Percentiles rank a stretch among this genome's conserved stretches.
Conservation (phyloP, 2,888 invertebrate species). For the Conops quadrifasciatus region DNA sequence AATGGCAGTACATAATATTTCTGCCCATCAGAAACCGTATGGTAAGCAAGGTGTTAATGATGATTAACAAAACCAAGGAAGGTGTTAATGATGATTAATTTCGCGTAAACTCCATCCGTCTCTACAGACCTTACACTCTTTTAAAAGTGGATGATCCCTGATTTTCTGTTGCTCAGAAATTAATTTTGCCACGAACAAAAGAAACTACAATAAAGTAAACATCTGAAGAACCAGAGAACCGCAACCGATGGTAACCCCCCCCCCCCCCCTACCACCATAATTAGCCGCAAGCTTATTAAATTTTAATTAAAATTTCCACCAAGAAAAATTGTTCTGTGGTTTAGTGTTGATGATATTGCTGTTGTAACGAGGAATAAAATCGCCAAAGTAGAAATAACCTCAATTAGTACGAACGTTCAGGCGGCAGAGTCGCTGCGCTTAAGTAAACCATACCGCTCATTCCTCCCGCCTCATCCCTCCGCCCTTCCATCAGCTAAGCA, state of each 20-base stretch:
- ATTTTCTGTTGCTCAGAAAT: slow-evolving; percentile 3
- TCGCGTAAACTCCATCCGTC: no score
- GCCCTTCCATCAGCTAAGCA: neutral
- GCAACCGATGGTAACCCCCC: neutral
- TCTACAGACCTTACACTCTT: neutral
- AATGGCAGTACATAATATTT: no score
- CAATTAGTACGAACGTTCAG: slow-evolving; percentile 33
- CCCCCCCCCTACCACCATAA: slow-evolving; percentile 38
- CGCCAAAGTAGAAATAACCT: slow-evolving; percentile 41
- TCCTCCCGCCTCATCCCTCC: neutral
- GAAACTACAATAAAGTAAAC: neutral
- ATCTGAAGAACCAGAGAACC: neutral
- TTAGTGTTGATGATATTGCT: neutral
- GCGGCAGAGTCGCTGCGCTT: neutral
- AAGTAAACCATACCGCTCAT: no score
- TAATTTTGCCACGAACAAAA: slow-evolving; percentile 16
- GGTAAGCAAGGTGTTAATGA: no score
- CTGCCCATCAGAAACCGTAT: no score
- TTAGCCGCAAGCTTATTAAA: slow-evolving; percentile 46
- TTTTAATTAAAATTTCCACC: slow-evolving; percentile 45
- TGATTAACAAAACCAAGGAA: no score
- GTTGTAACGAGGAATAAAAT: slow-evolving; percentile 34
- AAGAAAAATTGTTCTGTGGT: slow-evolving; percentile 7
- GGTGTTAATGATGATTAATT: no score
- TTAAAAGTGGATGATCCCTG: neutral